A percentile compares a stretch with the other conserved stretches of the same genome.
These are phyloP conservation scores for Nephrotoma flavescens DNA, from an alignment of 2,888 invertebrate genomes.

Conservation along the genomic window DNA sequence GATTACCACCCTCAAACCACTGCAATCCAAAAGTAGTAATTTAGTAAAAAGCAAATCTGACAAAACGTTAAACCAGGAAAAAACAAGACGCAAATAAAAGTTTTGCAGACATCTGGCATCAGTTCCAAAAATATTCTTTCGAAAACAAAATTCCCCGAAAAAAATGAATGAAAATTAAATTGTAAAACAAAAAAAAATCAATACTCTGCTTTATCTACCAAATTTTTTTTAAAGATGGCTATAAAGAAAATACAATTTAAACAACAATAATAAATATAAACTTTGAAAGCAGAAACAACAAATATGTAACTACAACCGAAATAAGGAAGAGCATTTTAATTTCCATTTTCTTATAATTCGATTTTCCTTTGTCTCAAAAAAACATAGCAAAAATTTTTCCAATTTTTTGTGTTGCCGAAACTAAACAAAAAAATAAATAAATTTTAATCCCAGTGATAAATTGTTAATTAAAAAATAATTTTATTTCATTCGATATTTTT, in stretches of 20 bases:
- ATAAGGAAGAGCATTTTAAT: background rate
- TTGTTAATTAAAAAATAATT: background rate
- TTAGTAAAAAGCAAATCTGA: background rate
- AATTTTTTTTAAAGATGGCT: background rate
- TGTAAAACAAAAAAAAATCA: background rate
- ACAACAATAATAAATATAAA: background rate
- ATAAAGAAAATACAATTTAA: background rate
- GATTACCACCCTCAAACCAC: background rate
- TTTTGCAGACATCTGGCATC: background rate
- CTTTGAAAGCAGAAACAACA: background rate
- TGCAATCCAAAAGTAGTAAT: background rate
- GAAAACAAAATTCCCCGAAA: background rate
- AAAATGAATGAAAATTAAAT: background rate
- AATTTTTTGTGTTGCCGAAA: background rate
- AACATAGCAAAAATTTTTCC: background rate
- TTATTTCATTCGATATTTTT: background rate
- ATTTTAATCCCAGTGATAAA: background rate
- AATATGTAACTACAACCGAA: background rate
- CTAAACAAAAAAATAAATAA: background rate
- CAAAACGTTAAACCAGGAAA: background rate
- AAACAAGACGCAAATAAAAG: background rate
- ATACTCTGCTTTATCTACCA: background rate
- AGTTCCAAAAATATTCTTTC: background rate
- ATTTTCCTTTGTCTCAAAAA: background rate
- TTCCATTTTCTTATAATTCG: background rate